phyloP scores from a whole-genome alignment of 2,888 invertebrate species.

The Amphimallon solstitiale region DNA sequence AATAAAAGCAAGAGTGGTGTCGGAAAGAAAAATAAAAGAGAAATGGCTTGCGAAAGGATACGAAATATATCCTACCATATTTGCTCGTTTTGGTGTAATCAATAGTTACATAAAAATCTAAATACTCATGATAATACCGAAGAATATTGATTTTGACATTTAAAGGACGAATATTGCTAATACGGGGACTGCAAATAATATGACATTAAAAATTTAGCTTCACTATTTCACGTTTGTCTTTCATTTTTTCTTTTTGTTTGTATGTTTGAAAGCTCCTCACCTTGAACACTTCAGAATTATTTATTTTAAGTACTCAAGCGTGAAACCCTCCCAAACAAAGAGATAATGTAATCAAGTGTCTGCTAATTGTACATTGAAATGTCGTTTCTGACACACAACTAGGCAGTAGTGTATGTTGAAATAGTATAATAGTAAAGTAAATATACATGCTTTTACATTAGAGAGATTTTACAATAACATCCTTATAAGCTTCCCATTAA shows the following conservation, averaged over 20 bases:
- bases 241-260: neutral
- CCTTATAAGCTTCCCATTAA: neutral
- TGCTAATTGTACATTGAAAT: slow-evolving; percentile 13
- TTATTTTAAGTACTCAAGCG: too few relatives aligned
- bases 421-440: neutral
- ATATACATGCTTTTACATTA: slow-evolving; percentile 8
- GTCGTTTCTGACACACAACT: slow-evolving; percentile 6
- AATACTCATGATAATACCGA: slow-evolving; percentile 19
- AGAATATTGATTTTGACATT: slow-evolving; percentile 29
- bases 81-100: slow-evolving; percentile 19
- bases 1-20: neutral
- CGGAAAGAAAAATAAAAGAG: slow-evolving; percentile 10
- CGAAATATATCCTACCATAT: slow-evolving; percentile 8
- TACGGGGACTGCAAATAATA: slow-evolving; percentile 11
- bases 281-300: too few relatives aligned
- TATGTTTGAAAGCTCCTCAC: too few relatives aligned
- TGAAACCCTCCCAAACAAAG: too few relatives aligned
- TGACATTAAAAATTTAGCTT: neutral
- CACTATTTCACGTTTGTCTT: neutral
- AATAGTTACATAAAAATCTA: slow-evolving; percentile 25
- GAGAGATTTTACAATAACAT: neutral
- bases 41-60: slow-evolving; percentile 1
- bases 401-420: neutral
- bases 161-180: slow-evolving; percentile 5
- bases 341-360: neutral